Evolutionary conservation across 2,113 vertebrate species (phyloP), one percentile per base, ranked within the genome.

Genomic region (Rynchops niger): DNA sequence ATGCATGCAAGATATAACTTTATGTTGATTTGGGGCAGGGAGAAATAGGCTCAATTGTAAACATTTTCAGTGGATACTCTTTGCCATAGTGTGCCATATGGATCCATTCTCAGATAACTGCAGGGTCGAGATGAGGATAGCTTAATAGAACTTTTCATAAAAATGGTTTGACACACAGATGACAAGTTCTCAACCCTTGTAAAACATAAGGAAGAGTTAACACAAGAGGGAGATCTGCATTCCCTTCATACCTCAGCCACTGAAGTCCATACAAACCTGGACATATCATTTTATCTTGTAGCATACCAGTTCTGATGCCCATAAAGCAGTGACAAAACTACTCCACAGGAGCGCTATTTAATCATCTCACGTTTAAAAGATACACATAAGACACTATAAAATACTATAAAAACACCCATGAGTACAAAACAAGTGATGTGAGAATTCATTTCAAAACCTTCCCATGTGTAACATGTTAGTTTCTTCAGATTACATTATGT

Each of bases 401-500:
- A 85, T 65, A 77, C 8, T 43, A 76, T 59, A 77, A 91, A 91
- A 88, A 81, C 25, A 88, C 56, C 43, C 76, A 49, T 32, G 78
- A 94, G 69, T 86, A 89, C 29, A 76, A 84, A 93, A 63, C 36
- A 81, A 92, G 55, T 36, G 11, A 86, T 71, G 42, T 42, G 82
- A 93, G 45, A 74, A 96, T 73, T 58, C 30, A 94, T 96, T 96
- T 95, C 58, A 93, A 82, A 90, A 71, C 23, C 23, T 90, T 74
- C 36, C 50, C 76, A 88, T 58, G 55, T 23, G 9, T 74, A 90
- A 77, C 70, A 63, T 0, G 11, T 34, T 73, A 30, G n/a, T 86
- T 95, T 92, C 80, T 71, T 90, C 65, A 87, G 49, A 87, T 40
- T 67, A 55, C 27, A 67, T 50, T 77, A 62, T 21, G 30, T 49